A percentile compares a stretch with the other conserved stretches of the same genome.
phyloP scores from a whole-genome alignment of 2,888 invertebrate species.

The Tridacna gigas region DNA sequence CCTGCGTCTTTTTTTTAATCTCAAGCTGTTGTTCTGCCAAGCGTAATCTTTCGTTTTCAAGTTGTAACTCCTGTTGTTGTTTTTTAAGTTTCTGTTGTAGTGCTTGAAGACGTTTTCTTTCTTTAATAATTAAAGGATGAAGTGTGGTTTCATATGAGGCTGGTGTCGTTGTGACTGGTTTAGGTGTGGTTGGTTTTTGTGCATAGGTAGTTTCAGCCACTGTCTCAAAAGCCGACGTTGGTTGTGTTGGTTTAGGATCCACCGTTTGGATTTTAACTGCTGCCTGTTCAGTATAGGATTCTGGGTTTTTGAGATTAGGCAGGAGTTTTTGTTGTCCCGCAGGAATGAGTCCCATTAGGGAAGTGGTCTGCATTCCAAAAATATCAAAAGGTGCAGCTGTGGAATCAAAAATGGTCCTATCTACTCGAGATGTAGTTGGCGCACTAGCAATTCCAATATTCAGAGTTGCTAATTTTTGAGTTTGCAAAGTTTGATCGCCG shows the following conservation, averaged over 20 bases:
- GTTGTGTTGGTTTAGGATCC: conserved; percentile 41
- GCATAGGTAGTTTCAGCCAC: not conserved
- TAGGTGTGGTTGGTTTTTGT: not conserved
- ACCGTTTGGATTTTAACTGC: conserved; percentile 35
- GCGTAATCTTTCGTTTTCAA: conserved; percentile 39
- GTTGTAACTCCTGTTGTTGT: conserved; percentile 38
- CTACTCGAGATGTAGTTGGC: not conserved
- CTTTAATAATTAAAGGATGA: conserved; percentile 21
- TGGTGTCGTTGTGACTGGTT: conserved; percentile 3
- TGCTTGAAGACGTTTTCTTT: conserved; percentile 39
- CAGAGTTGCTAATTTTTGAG: not conserved
- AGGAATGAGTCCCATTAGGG: not conserved
- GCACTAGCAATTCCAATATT: not conserved
- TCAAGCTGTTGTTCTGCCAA: conserved; percentile 51
- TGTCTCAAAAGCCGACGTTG: conserved; percentile 22
- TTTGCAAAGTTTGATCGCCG: not conserved
- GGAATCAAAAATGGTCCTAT: not conserved
- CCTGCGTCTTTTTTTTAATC: conserved; percentile 26
- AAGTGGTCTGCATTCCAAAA: not conserved
- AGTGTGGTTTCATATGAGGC: not conserved
- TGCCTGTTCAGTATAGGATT: conserved; percentile 32
- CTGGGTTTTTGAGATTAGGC: not conserved
- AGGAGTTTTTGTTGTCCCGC: not conserved
- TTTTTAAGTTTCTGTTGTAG: conserved; percentile 40
- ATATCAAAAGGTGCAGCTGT: conserved; percentile 6